Conservation (phyloP, 2,888 invertebrate species). For the Busseola fusca region DNA sequence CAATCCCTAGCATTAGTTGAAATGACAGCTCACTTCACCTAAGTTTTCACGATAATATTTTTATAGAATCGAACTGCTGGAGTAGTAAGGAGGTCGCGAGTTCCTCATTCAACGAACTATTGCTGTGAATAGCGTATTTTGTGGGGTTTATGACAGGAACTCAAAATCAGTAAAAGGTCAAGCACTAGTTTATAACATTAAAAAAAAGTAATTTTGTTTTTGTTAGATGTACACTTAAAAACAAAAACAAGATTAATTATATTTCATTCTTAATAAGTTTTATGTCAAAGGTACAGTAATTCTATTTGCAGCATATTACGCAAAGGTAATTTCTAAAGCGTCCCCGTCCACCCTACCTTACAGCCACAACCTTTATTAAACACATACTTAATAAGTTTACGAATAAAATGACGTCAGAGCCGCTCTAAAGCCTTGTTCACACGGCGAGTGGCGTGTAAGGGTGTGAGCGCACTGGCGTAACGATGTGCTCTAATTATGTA, state of each 20-base stretch:
- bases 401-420: constrained; percentile 33
- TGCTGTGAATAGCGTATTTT: neutral
- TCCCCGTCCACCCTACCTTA: neutral
- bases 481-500: constrained; percentile 63
- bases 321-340: constrained; percentile 5
- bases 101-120: neutral
- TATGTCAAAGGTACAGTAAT: constrained; percentile 8
- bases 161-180: too few relatives aligned
- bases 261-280: neutral
- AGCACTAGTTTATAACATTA: too few relatives aligned
- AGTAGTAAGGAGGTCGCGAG: neutral
- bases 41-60: too few relatives aligned
- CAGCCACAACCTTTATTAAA: constrained; percentile 35
- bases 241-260: neutral
- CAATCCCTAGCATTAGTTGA: too few relatives aligned
- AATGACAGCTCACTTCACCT: too few relatives aligned
- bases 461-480: constrained; percentile 54
- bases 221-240: neutral
- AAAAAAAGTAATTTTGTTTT: too few relatives aligned
- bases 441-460: constrained; percentile 36
- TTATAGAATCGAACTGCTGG: too few relatives aligned
- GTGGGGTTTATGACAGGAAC: too few relatives aligned
- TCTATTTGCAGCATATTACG: constrained; percentile 6
- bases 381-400: constrained; percentile 36
- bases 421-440: constrained; percentile 45